Base-by-base conservation (phyloP, 2,888 invertebrate species). In the Catonia carolina region DNA sequence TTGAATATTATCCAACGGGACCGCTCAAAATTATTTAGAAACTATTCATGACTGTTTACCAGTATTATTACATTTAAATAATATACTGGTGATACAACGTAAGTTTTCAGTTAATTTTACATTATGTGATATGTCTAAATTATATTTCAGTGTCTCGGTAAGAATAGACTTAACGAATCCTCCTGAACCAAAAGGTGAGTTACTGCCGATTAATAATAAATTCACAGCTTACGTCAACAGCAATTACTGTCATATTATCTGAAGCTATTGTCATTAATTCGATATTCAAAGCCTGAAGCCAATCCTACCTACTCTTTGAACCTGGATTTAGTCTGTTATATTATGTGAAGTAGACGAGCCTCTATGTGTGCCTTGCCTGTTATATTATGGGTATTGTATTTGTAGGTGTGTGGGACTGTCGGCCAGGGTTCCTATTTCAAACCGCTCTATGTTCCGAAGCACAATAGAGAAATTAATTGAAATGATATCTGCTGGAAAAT, bases 181-280 rank as follows among this genome's bases (percentile, higher is more conserved):
- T 27, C 27, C 27, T 27, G 27, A 27, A 27, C 8, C 8, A 27
- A 4, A 27, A 45, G 22, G 27, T 20, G 45, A 41, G 27, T 45
- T 45, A 45, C 23, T 22, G 22, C 45, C 45, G 18, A 45, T 45
- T 45, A 45, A 45, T 45, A 45, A 45, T 45, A 45, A 45, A 45
- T 45, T 22, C 27, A 45, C 45, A 45, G 45, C 23, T 45, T 45
- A 45, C 45, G 45, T 45, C 45, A 45, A 45, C 45, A 45, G 45
- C 45, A 45, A 45, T 45, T 45, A 45, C 45, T 45, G 27, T 45
- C 45, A 45, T 45, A 45, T 45, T 45, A 45, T 45, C 45, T 27
- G 23, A 45, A 45, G 22, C 23, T 27, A 45, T 45, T 45, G 45
- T 45, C 45, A 45, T 22, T 45, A 45, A 45, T 45, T 45, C 45